These are phyloP conservation scores for Chondrilla cf. caribensis DNA, from an alignment of 37 sponge, comb jelly and placozoan species.

Conservation along the genomic window DNA sequence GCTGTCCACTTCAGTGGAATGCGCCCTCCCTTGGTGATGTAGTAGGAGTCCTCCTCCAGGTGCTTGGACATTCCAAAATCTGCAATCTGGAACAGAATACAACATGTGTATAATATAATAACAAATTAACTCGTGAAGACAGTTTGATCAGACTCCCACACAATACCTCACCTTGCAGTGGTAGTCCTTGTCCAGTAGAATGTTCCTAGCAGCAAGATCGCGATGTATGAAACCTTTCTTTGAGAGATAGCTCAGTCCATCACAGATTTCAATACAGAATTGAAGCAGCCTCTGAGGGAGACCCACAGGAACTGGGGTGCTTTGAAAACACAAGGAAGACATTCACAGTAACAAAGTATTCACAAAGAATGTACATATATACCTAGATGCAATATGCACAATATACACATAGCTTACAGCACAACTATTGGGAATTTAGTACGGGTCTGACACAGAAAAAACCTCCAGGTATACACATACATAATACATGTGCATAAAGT, in stretches of 20 bases:
- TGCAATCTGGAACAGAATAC: slow-evolving; percentile 2
- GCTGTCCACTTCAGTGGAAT: slow-evolving; percentile 33
- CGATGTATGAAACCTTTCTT: slow-evolving; percentile 17
- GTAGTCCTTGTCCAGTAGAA: slow-evolving; percentile 20
- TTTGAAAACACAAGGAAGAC: not conserved
- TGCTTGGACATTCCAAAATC: not conserved
- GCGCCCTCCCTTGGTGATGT: not conserved
- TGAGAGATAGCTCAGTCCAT: slow-evolving; percentile 8
- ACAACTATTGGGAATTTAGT: not conserved
- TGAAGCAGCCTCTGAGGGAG: not conserved
- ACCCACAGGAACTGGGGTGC: not conserved
- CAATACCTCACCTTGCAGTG: slow-evolving; percentile 17
- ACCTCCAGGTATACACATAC: not conserved
- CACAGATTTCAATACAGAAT: not conserved
- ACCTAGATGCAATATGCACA: not conserved
- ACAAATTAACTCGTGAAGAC: too few relatives aligned
- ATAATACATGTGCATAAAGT: not conserved
- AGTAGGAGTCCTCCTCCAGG: slow-evolving; percentile 11
- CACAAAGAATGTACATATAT: too few relatives aligned
- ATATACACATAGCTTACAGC: not conserved
- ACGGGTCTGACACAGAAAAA: too few relatives aligned
- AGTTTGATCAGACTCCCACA: too few relatives aligned
- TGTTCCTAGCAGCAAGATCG: slow-evolving; percentile 34
- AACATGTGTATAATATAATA: not conserved
- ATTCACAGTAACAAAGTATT: not conserved